Conservation (phyloP, 2,797 vertebrate species). For the Clarias fuscus region DNA sequence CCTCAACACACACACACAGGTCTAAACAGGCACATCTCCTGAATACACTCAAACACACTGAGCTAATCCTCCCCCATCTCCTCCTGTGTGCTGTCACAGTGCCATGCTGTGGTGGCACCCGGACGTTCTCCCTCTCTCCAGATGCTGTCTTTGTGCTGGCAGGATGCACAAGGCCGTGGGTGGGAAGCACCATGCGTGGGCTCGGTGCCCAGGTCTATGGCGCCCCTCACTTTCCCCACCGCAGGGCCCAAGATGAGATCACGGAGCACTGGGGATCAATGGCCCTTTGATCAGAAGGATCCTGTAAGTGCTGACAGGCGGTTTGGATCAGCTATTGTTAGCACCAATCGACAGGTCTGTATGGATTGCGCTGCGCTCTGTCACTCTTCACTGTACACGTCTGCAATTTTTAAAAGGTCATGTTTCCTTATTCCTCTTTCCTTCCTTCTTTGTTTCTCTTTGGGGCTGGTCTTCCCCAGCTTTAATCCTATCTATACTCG, state of each 20-base stretch:
- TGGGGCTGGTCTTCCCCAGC: slow-evolving; percentile 14
- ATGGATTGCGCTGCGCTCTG: slow-evolving; percentile 76
- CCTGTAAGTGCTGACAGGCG: slow-evolving; percentile 78
- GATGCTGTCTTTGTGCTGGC: slow-evolving; percentile 50
- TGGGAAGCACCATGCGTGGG: slow-evolving; percentile 44
- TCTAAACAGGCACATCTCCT: slow-evolving; percentile 11
- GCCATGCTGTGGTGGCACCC: slow-evolving; percentile 50
- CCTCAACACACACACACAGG: slow-evolving; percentile 15
- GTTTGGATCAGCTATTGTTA: slow-evolving; percentile 80
- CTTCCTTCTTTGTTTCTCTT: slow-evolving; percentile 33
- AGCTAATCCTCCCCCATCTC: slow-evolving; percentile 27
- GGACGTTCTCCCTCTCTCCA: slow-evolving; percentile 46
- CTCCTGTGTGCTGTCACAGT: slow-evolving; percentile 49
- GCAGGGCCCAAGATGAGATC: slow-evolving; percentile 64
- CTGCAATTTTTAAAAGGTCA: slow-evolving; percentile 90
- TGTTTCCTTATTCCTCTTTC: slow-evolving; percentile 53
- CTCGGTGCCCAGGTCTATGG: slow-evolving; percentile 42
- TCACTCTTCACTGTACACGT: slow-evolving; percentile 75
- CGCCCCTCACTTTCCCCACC: slow-evolving; percentile 52
- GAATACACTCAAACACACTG: slow-evolving; percentile 34
- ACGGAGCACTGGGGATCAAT: slow-evolving; percentile 72
- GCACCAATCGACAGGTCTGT: slow-evolving; percentile 82
- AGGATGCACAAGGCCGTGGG: slow-evolving; percentile 40
- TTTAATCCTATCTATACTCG: neutral
- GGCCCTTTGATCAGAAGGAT: slow-evolving; percentile 79